These are phyloP conservation scores for Cepaea nemoralis DNA, from an alignment of 1,140 invertebrate species.

Conservation along the genomic window DNA sequence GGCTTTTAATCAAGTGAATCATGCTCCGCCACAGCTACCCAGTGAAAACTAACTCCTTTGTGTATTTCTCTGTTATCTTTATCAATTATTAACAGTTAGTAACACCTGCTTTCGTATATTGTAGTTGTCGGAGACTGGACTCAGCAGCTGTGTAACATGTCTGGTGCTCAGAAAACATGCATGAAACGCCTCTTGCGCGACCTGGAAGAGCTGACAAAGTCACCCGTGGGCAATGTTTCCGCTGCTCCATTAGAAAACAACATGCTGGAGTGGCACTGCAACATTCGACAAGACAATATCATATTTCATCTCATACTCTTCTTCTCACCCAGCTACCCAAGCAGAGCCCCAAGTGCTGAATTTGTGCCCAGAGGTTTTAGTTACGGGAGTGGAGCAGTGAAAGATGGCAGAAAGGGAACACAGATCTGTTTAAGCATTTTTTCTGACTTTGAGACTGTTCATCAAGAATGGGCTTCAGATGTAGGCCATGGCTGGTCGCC, in stretches of 20 bases:
- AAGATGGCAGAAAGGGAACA: constrained; percentile 58
- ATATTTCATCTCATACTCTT: constrained; percentile 62
- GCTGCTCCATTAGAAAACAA: constrained; percentile 60
- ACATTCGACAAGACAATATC: constrained; percentile 60
- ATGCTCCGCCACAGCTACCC: too few species aligned
- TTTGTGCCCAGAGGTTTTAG: constrained; percentile 61
- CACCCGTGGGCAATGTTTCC: constrained; percentile 62
- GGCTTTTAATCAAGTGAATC: too few species aligned
- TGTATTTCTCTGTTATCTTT: too few species aligned
- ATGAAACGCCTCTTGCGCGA: constrained; percentile 59
- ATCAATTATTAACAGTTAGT: too few species aligned
- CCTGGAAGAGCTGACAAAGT: constrained; percentile 53
- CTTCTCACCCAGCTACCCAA: constrained; percentile 62
- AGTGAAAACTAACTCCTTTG: too few species aligned
- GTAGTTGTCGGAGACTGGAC: too few species aligned
- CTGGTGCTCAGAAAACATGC: background rate
- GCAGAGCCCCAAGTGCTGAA: constrained; percentile 63
- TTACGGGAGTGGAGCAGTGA: constrained; percentile 59
- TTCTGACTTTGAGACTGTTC: constrained; percentile 61
- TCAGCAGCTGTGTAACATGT: background rate
- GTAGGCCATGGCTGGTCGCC: constrained; percentile 62
- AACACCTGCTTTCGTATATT: too few species aligned
- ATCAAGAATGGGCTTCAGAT: constrained; percentile 61
- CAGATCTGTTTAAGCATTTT: constrained; percentile 62
- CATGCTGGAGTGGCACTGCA: constrained; percentile 67